These are phyloP conservation scores for Sylvietta virens DNA, from an alignment of 2,113 vertebrate genomes.

Conservation along the genomic window DNA sequence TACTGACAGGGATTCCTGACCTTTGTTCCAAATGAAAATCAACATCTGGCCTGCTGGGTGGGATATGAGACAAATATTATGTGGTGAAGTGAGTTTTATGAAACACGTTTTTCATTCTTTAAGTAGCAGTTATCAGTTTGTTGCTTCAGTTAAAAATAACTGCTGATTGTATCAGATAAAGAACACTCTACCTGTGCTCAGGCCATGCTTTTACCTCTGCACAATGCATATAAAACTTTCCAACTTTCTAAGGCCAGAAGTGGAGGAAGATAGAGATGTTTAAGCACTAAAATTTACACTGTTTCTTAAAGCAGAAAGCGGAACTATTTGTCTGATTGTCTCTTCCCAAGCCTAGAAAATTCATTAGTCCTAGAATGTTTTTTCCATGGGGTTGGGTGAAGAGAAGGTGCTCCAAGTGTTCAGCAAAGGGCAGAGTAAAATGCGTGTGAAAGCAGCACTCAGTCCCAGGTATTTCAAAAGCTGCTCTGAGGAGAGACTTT, in stretches of 20 bases:
- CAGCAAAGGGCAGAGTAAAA: background rate
- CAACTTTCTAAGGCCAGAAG: background rate
- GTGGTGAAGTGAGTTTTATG: background rate
- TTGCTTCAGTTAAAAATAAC: background rate
- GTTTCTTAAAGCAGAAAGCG: background rate
- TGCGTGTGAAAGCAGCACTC: background rate
- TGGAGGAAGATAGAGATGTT: background rate
- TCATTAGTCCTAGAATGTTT: background rate
- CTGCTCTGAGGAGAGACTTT: background rate
- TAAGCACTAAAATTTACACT: background rate
- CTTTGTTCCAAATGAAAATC: background rate
- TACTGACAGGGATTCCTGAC: background rate
- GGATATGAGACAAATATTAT: background rate
- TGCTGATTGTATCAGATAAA: background rate
- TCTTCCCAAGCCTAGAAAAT: background rate
- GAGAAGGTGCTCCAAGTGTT: background rate
- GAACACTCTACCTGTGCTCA: background rate
- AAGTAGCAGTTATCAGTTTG: background rate
- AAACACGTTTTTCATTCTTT: background rate
- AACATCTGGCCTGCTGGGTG: background rate
- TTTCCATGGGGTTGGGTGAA: background rate
- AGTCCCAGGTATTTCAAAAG: background rate
- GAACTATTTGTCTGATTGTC: background rate
- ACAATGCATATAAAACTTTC: background rate
- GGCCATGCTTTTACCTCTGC: background rate